Evolutionary conservation across 2,888 invertebrate species (phyloP).

Genomic region (Papilio protenor): DNA sequence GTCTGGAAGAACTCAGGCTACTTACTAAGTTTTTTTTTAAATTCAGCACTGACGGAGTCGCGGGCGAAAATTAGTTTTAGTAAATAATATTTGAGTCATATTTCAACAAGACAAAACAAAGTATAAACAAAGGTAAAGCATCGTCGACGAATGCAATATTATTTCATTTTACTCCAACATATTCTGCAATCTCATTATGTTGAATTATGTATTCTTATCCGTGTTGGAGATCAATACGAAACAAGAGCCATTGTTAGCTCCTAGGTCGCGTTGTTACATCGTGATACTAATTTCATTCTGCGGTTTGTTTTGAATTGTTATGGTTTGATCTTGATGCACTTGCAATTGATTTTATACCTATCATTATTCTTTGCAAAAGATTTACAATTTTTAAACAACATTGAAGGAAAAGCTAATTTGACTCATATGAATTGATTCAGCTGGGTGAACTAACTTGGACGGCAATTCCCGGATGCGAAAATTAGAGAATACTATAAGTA

Average conservation of each 20-base stretch:
- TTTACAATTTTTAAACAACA: not conserved
- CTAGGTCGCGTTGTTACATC: constrained; percentile 18
- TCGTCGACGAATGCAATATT: constrained; percentile 49
- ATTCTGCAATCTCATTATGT: constrained; percentile 52
- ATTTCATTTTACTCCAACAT: constrained; percentile 54
- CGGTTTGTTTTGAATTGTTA: constrained; percentile 27
- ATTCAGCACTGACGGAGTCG: no score
- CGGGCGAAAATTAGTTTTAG: no score
- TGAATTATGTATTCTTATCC: constrained; percentile 50
- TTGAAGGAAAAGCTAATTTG: not conserved
- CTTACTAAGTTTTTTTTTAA: no score
- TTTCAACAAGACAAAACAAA: no score
- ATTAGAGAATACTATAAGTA: no score
- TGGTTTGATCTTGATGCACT: constrained; percentile 18
- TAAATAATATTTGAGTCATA: not conserved
- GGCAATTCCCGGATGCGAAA: no score
- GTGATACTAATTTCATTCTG: constrained; percentile 36
- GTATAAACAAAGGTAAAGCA: not conserved
- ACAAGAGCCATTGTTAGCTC: constrained; percentile 39
- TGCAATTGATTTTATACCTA: not conserved
- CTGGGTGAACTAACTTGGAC: no score
- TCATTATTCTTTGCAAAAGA: not conserved
- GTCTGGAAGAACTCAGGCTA: no score
- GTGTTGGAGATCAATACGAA: constrained; percentile 44
- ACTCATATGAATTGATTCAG: not conserved